phyloP scores from a whole-genome alignment of 2,888 invertebrate species.

The Ischnura elegans region DNA sequence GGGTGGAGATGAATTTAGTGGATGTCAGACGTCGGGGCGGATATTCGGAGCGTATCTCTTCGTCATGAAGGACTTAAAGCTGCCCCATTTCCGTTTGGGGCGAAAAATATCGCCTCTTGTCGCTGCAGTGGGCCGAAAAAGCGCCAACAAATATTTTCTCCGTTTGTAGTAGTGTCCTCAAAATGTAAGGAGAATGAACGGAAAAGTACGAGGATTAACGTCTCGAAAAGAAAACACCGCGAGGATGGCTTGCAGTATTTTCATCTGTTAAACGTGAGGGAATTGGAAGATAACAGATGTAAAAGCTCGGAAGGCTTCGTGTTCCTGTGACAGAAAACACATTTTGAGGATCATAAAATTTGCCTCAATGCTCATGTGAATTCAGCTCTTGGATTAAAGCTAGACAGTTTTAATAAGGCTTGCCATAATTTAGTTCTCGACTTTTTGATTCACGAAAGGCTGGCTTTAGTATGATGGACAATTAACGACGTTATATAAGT shows the following conservation, averaged over 20 bases:
- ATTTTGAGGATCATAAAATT: neutral
- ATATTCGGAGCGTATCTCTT: conserved; percentile 41
- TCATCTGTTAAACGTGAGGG: neutral
- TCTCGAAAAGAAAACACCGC: neutral
- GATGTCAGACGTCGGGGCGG: conserved; percentile 57
- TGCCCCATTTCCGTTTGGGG: neutral
- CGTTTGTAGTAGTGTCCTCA: neutral
- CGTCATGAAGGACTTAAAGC: conserved; percentile 23
- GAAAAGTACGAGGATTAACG: neutral
- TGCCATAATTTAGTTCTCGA: too few relatives aligned
- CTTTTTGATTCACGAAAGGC: too few relatives aligned
- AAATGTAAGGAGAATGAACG: neutral
- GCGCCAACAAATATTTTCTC: neutral
- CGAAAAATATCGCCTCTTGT: neutral
- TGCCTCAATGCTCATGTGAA: too few relatives aligned
- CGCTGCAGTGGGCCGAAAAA: neutral
- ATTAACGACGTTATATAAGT: too few relatives aligned
- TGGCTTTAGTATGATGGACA: too few relatives aligned
- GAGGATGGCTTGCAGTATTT: neutral
- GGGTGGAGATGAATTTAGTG: conserved; percentile 32
- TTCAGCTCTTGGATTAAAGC: too few relatives aligned
- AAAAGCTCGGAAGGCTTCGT: neutral
- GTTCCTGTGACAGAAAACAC: neutral
- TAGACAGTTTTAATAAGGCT: too few relatives aligned
- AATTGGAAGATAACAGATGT: neutral